Base-by-base conservation (phyloP, 2,113 vertebrate species). In the Pachypanchax playfairii region DNA sequence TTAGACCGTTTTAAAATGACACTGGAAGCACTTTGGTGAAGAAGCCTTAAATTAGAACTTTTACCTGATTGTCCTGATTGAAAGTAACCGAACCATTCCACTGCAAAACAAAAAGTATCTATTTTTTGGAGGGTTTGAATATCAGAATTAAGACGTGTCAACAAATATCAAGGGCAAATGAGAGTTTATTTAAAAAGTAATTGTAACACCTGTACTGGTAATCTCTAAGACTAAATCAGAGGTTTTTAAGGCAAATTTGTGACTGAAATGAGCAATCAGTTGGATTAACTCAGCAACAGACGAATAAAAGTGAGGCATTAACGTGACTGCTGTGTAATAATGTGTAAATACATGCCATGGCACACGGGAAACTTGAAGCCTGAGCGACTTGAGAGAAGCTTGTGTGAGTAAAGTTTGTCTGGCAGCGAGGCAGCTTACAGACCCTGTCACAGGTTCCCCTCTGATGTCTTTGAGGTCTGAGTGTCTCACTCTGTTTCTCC, bases 401-500 rank as follows among this genome's bases (percentile, higher is more conserved):
- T 79, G 80, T 82, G 85, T 90, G 88, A 88, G 85, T 87, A 87
- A 88, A 84, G 83, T 69, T 79, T 76, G 86, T 87, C 86, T 87
- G 86, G 86, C 81, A 75, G 72, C 1, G 14, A 56, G 70, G 83
- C 56, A 52, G 64, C 80, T 75, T 75, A 65, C 83, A 70, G 81
- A 78, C 87, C 82, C 65, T 86, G 88, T 88, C 87, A 88, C 86
- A 85, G 87, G 85, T 86, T 83, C 82, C 79, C 87, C 77, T 83
- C 85, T 87, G 76, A 89, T 92, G 89, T 85, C 85, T 90, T 78
- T 88, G 85, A 89, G 87, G 85, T 83, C 85, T 73, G 71, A 81
- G 77, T 79, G 84, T 88, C 81, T 87, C 83, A 75, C 80, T 88
- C 79, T 80, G 75, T 79, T 85, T 79, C 79, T 90, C 84, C 83